A percentile compares a stretch with the other conserved stretches of the same genome.
Evolutionary conservation across 2,888 invertebrate genomes (phyloP).

Genomic region (Napeogenes inachia): DNA sequence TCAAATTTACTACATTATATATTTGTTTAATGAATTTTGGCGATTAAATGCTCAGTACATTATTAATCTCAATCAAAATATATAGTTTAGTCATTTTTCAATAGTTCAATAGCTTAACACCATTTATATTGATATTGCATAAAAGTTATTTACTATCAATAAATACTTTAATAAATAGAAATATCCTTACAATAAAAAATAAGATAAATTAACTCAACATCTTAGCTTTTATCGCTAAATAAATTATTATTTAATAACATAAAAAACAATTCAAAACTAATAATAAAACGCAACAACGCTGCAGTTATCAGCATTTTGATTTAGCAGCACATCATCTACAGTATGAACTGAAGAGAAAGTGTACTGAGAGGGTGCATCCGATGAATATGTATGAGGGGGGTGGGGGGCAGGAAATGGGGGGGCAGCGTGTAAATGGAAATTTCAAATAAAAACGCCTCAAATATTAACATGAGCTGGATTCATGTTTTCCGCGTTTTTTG

Average conservation of each 20-base stretch:
- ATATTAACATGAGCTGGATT: constrained; percentile 76
- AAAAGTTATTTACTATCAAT: too few species aligned
- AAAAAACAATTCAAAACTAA: not conserved
- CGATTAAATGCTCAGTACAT: too few species aligned
- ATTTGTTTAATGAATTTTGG: too few species aligned
- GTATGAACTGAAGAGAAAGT: constrained; percentile 60
- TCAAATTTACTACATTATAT: too few species aligned
- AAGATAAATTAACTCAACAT: too few species aligned
- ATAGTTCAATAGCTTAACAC: too few species aligned
- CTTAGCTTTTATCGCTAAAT: too few species aligned
- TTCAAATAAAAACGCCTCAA: constrained; percentile 78
- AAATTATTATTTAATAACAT: not conserved
- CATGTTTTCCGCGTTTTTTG: constrained; percentile 66
- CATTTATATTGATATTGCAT: too few species aligned
- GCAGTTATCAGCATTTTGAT: constrained; percentile 32
- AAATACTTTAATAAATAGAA: too few species aligned
- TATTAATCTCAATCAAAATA: too few species aligned
- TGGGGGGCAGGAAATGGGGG: constrained; percentile 18
- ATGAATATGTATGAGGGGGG: constrained; percentile 81
- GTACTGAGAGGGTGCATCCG: constrained; percentile 76
- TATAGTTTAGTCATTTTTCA: too few species aligned
- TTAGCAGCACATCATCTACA: constrained; percentile 30
- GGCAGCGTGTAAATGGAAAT: constrained; percentile 73
- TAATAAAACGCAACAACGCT: constrained; percentile 30
- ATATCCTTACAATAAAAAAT: too few species aligned